phyloP scores from a whole-genome alignment of 2,113 vertebrate genomes.

The Choloepus hoffmanni region DNA sequence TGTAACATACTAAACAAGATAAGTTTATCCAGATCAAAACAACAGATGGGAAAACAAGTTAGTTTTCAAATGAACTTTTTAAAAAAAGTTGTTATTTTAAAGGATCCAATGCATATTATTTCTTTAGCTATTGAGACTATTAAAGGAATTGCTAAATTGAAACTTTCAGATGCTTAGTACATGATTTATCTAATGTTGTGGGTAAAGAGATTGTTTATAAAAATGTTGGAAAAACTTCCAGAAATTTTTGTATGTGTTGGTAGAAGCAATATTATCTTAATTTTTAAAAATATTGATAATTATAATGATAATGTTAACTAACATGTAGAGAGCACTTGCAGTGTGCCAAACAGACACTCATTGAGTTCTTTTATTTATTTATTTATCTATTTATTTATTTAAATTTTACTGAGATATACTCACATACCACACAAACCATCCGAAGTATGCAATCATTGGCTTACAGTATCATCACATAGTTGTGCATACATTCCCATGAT shows the following conservation, averaged over 20 bases:
- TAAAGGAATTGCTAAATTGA: not conserved
- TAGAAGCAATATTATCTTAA: conserved; percentile 42
- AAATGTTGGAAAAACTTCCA: not conserved
- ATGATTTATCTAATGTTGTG: not conserved
- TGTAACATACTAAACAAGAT: conserved; percentile 18
- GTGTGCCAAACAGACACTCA: not conserved
- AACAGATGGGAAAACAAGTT: not conserved
- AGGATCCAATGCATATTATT: not conserved
- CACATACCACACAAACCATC: too few species aligned
- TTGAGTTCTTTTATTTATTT: not conserved
- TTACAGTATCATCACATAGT: too few species aligned
- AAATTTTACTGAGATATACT: too few species aligned
- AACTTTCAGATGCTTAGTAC: not conserved
- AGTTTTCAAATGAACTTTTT: conserved; percentile 28
- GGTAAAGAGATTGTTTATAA: conserved; percentile 2
- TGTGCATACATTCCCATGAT: too few species aligned
- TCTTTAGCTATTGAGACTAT: conserved; percentile 23
- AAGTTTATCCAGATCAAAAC: conserved; percentile 9
- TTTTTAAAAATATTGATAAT: not conserved
- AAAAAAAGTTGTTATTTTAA: not conserved
- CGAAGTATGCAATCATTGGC: too few species aligned
- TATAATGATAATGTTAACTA: not conserved
- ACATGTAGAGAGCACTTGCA: not conserved
- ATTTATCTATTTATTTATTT: too few species aligned
- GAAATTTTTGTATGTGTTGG: not conserved